Evolutionary conservation across 2,797 vertebrate species (phyloP), one percentile per base, ranked within the genome.

Genomic region (Lates japonicus): DNA sequence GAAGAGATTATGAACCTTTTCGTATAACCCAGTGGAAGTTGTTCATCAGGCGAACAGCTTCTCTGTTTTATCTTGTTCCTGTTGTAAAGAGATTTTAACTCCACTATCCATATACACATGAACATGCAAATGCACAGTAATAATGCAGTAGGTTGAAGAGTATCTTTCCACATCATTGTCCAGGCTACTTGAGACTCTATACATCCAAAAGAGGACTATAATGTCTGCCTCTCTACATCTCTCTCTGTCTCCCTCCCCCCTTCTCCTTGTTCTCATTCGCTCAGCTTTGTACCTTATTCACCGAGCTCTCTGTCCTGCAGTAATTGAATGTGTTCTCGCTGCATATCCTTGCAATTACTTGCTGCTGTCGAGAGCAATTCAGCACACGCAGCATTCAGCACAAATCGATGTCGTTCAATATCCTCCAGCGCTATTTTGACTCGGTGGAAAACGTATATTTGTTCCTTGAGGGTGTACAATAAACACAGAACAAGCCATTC

Each of bases 251-350:
- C 19, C 31, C 20, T 8, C 3, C 67, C 29, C 55, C 10, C 10
- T 33, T n/a, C 10, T 12, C 22, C 78, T 67, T 52, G 44, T 57
- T 68, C 78, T 63, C 79, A 22, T 67, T 77, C 31, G 3, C 54
- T 73, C 57, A 20, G 70, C 75, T 66, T 60, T 78, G 76, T 63
- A 61, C 70, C 68, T 68, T 59, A 31, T 67, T 74, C 84, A 20
- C 46, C 10, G 4, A 51, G 64, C 79, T 77, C 73, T 65, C 75
- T 41, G 89, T 92, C 89, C 88, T 78, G 78, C 86, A 82, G 87
- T 86, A 84, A 88, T 87, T 87, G 85, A 92, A 92, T 80, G 87
- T 90, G 77, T 83, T 89, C 85, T 77, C 55, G 54, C 72, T 52
- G 66, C 70, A 63, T 84, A 82, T 85, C 76, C 31, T 58, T 64